These are phyloP conservation scores for Ctenoplectra terminalis DNA, from an alignment of 1,140 invertebrate genomes.

Conservation along the genomic window DNA sequence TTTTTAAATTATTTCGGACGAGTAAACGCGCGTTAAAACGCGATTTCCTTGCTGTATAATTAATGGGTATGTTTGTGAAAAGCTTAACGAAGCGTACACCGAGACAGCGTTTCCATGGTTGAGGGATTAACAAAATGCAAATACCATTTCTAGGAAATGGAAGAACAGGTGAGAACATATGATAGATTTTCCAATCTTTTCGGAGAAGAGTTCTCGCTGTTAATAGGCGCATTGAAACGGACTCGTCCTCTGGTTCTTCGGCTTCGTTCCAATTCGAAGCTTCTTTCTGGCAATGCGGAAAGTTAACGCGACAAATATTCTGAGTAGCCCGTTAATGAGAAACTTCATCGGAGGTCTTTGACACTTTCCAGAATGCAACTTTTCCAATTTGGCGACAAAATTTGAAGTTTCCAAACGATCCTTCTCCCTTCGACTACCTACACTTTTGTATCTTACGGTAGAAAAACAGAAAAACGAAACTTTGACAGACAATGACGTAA, in stretches of 20 bases:
- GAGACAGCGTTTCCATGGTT: not conserved
- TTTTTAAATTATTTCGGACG: not conserved
- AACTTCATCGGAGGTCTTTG: conserved; percentile 52
- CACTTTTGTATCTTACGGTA: too few species aligned
- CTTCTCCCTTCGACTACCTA: too few species aligned
- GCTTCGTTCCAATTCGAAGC: not conserved
- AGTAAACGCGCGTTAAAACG: not conserved
- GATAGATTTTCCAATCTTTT: not conserved
- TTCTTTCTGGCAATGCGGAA: not conserved
- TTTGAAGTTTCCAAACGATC: conserved; percentile 23
- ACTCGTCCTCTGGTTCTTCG: too few species aligned
- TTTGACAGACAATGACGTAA: not conserved
- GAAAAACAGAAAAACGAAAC: too few species aligned
- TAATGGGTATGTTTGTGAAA: not conserved
- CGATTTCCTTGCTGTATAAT: not conserved
- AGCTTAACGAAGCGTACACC: not conserved
- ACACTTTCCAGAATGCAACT: conserved; percentile 32
- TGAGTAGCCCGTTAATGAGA: conserved; percentile 34
- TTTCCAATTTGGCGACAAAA: conserved; percentile 47
- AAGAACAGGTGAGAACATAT: not conserved
- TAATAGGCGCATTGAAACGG: not conserved
- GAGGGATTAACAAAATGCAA: not conserved
- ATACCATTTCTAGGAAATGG: not conserved
- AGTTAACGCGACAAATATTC: not conserved
- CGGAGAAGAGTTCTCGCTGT: too few species aligned